Conservation (phyloP, 2,797 vertebrate genomes). For the Urophycis tenuis region DNA sequence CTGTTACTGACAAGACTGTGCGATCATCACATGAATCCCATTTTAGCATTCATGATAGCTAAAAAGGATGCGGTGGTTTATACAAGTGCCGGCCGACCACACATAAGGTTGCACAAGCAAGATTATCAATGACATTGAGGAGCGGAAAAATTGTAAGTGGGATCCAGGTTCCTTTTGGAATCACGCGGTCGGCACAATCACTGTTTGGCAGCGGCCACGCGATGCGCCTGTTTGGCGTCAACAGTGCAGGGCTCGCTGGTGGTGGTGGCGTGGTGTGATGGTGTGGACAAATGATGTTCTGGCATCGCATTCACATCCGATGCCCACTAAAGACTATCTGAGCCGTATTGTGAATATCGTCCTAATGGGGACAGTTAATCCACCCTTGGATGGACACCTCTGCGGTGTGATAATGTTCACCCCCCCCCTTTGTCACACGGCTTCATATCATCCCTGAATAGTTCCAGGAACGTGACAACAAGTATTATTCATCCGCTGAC, state of each 20-base stretch:
- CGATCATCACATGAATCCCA: too few species aligned
- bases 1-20: too few species aligned
- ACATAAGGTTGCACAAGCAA: neutral
- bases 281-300: neutral
- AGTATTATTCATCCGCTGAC: neutral
- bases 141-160: neutral
- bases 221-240: neutral
- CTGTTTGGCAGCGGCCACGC: neutral
- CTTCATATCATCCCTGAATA: neutral
- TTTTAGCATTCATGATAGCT: too few species aligned
- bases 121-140: neutral
- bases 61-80: neutral
- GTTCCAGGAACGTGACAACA: neutral
- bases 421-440: neutral
- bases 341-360: neutral
- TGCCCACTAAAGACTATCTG: neutral
- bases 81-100: neutral
- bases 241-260: neutral
- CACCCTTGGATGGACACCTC: neutral
- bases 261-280: neutral
- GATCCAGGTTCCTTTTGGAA: neutral
- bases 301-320: neutral
- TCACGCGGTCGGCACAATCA: neutral
- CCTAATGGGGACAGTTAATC: neutral
- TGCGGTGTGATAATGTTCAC: neutral